A percentile compares a stretch with the other conserved stretches of the same genome.
Conservation (phyloP, 1,140 invertebrate species). For the Hermetia illucens region DNA sequence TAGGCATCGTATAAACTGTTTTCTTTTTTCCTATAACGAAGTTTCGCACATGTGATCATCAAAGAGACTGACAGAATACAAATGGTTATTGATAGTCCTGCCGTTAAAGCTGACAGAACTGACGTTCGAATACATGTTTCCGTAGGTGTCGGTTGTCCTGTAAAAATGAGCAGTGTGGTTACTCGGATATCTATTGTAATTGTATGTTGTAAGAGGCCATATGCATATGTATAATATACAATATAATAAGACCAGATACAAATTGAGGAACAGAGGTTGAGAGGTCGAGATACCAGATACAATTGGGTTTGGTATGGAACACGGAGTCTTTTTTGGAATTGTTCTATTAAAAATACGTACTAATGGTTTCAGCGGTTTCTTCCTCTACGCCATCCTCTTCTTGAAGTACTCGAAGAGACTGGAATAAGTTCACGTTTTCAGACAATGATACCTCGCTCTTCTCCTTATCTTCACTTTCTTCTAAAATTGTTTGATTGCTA, state of each 20-base stretch:
- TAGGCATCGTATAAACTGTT: conserved; percentile 5
- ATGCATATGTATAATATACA: no score
- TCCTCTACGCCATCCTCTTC: conserved; percentile 65
- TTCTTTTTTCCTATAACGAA: conserved; percentile 34
- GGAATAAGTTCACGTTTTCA: conserved; percentile 79
- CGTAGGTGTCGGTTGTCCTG: conserved; percentile 33
- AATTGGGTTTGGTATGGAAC: no score
- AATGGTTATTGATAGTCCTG: conserved; percentile 47
- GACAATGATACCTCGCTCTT: conserved; percentile 34
- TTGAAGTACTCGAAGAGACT: conserved; percentile 72
- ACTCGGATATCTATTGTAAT: conserved; percentile 12
- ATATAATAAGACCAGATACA: no score
- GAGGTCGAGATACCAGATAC: no score
- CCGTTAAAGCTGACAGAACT: conserved; percentile 57
- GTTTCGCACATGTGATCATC: conserved; percentile 52
- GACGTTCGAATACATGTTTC: conserved; percentile 63
- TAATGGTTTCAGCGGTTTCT: conserved; percentile 14
- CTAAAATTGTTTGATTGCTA: no score
- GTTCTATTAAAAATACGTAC: no score
- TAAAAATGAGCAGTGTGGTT: conserved; percentile 12
- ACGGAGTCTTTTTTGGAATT: no score
- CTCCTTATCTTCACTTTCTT: conserved; percentile 9
- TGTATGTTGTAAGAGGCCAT: no score
- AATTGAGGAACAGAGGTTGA: no score
- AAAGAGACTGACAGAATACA: conserved; percentile 53